Percentiles rank a stretch among this genome's conserved stretches.
phyloP scores from a whole-genome alignment of 2,888 invertebrate species.

The Macrosoma leucophasiata region DNA sequence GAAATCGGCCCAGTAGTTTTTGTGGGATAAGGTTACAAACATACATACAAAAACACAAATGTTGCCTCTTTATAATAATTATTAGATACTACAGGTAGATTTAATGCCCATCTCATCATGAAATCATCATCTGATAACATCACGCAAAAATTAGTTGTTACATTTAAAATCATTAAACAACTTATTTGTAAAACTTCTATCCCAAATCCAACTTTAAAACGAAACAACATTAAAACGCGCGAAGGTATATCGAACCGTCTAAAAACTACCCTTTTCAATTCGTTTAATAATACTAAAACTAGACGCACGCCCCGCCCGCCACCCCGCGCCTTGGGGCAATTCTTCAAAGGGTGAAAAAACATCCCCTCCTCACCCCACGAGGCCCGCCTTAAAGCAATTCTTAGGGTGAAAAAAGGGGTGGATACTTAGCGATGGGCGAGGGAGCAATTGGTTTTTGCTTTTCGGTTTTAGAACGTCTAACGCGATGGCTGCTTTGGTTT shows the following conservation, averaged over 20 bases:
- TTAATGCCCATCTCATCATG: no score
- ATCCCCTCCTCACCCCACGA: constrained; percentile 36
- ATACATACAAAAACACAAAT: no score
- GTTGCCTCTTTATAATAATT: no score
- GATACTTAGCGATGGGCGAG: constrained; percentile 67
- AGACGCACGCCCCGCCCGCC: constrained; percentile 48
- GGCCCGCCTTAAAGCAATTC: constrained; percentile 70
- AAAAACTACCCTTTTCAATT: constrained; percentile 71
- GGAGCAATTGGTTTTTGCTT: constrained; percentile 49
- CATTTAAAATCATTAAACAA: no score
- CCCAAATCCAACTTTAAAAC: constrained; percentile 17
- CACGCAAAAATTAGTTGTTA: no score
- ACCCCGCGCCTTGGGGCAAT: constrained; percentile 70
- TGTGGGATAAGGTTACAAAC: no score
- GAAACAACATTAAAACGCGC: constrained; percentile 15
- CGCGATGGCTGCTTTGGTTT: constrained; percentile 9
- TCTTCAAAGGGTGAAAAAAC: constrained; percentile 75
- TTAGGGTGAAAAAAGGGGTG: constrained; percentile 73
- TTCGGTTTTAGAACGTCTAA: constrained; percentile 25
- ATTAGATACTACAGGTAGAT: no score
- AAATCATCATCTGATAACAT: no score
- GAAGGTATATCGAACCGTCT: constrained; percentile 39
- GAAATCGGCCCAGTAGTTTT: no score
- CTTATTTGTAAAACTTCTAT: no score
- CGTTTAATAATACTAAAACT: constrained; percentile 59